Evolutionary conservation across 2,888 invertebrate genomes (phyloP).

Genomic region (Spisula subtruncata): DNA sequence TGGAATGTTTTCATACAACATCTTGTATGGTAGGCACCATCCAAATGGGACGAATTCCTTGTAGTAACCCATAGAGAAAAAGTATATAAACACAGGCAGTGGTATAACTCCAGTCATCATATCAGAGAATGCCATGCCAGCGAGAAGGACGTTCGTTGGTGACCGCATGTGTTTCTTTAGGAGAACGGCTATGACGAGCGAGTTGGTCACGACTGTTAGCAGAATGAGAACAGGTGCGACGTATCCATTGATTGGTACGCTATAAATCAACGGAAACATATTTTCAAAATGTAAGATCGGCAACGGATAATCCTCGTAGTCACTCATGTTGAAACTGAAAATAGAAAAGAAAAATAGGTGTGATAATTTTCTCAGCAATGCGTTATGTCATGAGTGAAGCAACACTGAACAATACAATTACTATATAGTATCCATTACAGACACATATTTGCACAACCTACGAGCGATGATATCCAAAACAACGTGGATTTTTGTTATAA

Average conservation of each 20-base stretch:
- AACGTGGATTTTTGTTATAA: no score
- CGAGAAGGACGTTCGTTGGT: conserved; percentile 96
- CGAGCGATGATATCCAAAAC: no score
- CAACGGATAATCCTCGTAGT: not conserved
- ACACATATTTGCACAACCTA: no score
- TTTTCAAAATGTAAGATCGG: conserved; percentile 35
- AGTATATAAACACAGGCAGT: conserved; percentile 93
- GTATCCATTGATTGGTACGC: conserved; percentile 91
- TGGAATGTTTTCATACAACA: conserved; percentile 83
- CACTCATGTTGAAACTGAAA: conserved; percentile 22
- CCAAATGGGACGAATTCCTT: conserved; percentile 93
- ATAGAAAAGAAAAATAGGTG: not conserved
- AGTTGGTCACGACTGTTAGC: conserved; percentile 96
- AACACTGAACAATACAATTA: no score
- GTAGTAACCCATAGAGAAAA: conserved; percentile 96
- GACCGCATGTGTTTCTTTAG: conserved; percentile 96
- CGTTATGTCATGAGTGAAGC: no score
- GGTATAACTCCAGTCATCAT: conserved; percentile 92
- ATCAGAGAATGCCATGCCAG: conserved; percentile 98
- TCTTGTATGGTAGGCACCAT: conserved; percentile 92
- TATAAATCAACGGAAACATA: conserved; percentile 74
- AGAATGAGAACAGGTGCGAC: conserved; percentile 95
- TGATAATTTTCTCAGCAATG: not conserved
- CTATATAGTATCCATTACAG: no score
- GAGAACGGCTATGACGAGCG: conserved; percentile 95